These are phyloP conservation scores for Epizoanthus fatuus DNA, from an alignment of 92 coral and sea anemone genomes.

Conservation along the genomic window DNA sequence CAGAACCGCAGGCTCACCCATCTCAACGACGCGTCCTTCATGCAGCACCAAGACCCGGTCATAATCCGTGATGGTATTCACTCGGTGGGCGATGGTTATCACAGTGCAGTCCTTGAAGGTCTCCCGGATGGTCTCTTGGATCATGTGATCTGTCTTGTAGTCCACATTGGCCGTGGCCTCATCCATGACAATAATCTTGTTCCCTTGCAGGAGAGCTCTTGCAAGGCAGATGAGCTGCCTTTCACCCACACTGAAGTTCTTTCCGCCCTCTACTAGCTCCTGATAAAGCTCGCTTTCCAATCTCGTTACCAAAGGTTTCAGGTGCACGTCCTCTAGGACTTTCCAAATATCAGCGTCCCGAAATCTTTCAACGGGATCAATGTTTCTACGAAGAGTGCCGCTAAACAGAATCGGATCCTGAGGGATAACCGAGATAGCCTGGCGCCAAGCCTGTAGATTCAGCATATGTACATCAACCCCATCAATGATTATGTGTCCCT, in stretches of 20 bases:
- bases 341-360: slow-evolving; percentile 26
- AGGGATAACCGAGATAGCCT: slow-evolving; percentile 30
- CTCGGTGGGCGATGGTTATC: slow-evolving; percentile 29
- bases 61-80: slow-evolving; percentile 31
- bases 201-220: slow-evolving; percentile 36
- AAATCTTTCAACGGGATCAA: slow-evolving; percentile 20
- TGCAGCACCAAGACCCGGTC: slow-evolving; percentile 17
- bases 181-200: slow-evolving; percentile 42
- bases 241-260: slow-evolving; percentile 34
- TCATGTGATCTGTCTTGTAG: slow-evolving; percentile 47
- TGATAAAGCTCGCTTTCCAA: slow-evolving; percentile 30
- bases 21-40: slow-evolving; percentile 14
- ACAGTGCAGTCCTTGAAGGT: slow-evolving; percentile 27
- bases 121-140: slow-evolving; percentile 36
- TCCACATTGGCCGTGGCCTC: slow-evolving; percentile 46
- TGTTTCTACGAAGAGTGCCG: slow-evolving; percentile 25
- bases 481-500: slow-evolving; percentile 16
- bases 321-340: slow-evolving; percentile 11
- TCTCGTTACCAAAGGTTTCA: not conserved
- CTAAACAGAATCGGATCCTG: slow-evolving; percentile 35
- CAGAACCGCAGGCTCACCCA: slow-evolving; percentile 33
- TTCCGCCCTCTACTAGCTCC: slow-evolving; percentile 28
- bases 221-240: slow-evolving; percentile 43
- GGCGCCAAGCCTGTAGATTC: slow-evolving; percentile 43
- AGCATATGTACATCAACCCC: not conserved